Percentiles rank a stretch among this genome's conserved stretches.
phyloP scores from a whole-genome alignment of 2,888 invertebrate genomes.

The Apamea anceps region DNA sequence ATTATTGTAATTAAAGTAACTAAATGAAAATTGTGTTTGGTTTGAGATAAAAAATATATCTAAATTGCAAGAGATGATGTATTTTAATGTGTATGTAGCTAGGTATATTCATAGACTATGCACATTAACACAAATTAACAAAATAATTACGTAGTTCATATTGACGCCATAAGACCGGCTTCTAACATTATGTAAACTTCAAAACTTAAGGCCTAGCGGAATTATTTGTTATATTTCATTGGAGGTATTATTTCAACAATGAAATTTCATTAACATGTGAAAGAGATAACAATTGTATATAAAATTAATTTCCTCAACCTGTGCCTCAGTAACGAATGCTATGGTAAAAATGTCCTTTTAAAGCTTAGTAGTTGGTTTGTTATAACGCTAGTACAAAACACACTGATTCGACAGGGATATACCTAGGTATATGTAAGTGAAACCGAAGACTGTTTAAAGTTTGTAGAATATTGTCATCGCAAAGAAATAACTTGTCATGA shows the following conservation, averaged over 20 bases:
- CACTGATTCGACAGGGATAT: slow-evolving; percentile 88
- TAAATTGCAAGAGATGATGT: slow-evolving; percentile 4
- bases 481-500: slow-evolving; percentile 76
- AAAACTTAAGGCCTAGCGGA: slow-evolving; percentile 63
- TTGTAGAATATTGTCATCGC: slow-evolving; percentile 86
- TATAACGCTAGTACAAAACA: slow-evolving; percentile 89
- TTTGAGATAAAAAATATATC: slow-evolving; percentile 2
- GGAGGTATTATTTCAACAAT: slow-evolving; percentile 49
- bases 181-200: slow-evolving; percentile 43
- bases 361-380: slow-evolving; percentile 81
- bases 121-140: slow-evolving; percentile 9
- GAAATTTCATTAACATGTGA: slow-evolving; percentile 19
- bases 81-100: slow-evolving; percentile 4
- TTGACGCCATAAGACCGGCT: slow-evolving; percentile 59
- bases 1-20: slow-evolving; percentile 14
- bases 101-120: slow-evolving; percentile 15
- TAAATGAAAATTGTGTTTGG: not conserved
- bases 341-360: slow-evolving; percentile 69
- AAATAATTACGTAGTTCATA: slow-evolving; percentile 13
- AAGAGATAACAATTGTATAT: slow-evolving; percentile 53
- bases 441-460: slow-evolving; percentile 89
- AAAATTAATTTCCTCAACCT: slow-evolving; percentile 74
- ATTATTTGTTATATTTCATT: slow-evolving; percentile 51
- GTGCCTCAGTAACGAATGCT: slow-evolving; percentile 76
- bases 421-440: slow-evolving; percentile 86